Evolutionary conservation across 1,140 invertebrate genomes (phyloP), one percentile per base, ranked within the genome.

Genomic region (Ridgeia piscesae): DNA sequence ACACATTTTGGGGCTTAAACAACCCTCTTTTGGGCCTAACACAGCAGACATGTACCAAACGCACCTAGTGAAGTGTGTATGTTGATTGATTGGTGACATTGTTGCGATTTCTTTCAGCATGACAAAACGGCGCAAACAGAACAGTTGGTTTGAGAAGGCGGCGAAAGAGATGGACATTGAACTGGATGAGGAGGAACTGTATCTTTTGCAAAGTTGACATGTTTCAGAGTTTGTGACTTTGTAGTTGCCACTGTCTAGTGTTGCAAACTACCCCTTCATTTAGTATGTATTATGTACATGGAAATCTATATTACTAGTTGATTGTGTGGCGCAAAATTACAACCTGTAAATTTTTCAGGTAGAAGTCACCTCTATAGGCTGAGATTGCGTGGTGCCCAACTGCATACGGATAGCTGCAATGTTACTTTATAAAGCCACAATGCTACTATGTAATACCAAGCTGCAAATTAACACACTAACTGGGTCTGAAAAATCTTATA

Each of bases 131-230:
- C 97, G 97, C 94, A 97, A 97, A 35, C 97, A 98, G 90, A 97
- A 97, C 93, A 97, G 97, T 88, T 99, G 98, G 98, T 96, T 98
- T 94, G 97, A 97, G 93, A 98, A 98, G 95, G 97, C 97, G 9
- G 97, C 97, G 0, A 97, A 97, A 93, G 98, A 99, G 93, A 98
- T 98, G 97, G 98, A 99, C 95, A 97, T 99, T 92, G 96, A 98
- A 89, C 95, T 99, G 17, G 98, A 98, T 94, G 97, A 98, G 91
- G 96, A 97, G 93, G 96, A 97, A 94, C 94, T 97, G 97, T 97
- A 97, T 97, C 96, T 96, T 95, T 96, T 91, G 1, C 89, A 42
- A 27, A 34, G 17, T 89, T n/a, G 34, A 1, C 89, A 9, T 27
- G 2, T 33, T 42, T 6, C 4, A 6, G 35, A 35, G 14, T 35